Percentiles rank a stretch among this genome's conserved stretches.
Evolutionary conservation across 2,113 vertebrate species (phyloP).

Genomic region (Pipa parva): DNA sequence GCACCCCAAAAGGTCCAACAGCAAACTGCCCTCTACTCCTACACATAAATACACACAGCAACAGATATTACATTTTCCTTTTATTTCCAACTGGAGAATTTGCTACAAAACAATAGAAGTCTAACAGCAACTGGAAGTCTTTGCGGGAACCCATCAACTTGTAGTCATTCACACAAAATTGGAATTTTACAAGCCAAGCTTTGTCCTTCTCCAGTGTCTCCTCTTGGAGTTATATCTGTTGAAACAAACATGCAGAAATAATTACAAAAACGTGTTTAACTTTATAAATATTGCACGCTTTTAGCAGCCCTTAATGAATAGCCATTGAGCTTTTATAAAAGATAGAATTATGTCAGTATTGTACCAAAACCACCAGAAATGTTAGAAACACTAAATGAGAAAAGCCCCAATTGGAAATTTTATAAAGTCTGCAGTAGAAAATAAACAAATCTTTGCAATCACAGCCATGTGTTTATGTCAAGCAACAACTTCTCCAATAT

Average conservation of each 20-base stretch:
- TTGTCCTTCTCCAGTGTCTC: constrained; percentile 98
- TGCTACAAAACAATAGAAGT: constrained; percentile 10
- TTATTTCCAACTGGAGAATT: constrained; percentile 10
- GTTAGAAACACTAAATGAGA: too few relatives aligned
- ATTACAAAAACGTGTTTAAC: too few relatives aligned
- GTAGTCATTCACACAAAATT: background rate
- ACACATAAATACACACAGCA: too few relatives aligned
- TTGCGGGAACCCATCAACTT: background rate
- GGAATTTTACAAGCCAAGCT: constrained; percentile 85
- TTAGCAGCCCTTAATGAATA: too few relatives aligned
- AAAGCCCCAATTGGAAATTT: background rate
- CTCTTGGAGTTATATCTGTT: constrained; percentile 97
- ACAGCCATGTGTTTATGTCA: constrained; percentile 62
- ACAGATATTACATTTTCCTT: constrained; percentile 5
- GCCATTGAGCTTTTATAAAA: too few relatives aligned
- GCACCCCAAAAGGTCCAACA: too few relatives aligned
- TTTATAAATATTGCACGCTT: too few relatives aligned
- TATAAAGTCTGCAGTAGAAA: background rate
- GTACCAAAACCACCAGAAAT: too few relatives aligned
- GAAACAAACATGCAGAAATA: too few relatives aligned
- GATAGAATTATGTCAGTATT: too few relatives aligned
- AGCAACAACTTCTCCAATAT: constrained; percentile 47
- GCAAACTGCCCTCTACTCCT: too few relatives aligned
- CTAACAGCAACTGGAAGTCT: constrained; percentile 17
- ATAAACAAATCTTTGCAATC: background rate